Conservation (phyloP, 37 sponge, comb jelly and placozoan genomes). For the Tethya wilhelma region DNA sequence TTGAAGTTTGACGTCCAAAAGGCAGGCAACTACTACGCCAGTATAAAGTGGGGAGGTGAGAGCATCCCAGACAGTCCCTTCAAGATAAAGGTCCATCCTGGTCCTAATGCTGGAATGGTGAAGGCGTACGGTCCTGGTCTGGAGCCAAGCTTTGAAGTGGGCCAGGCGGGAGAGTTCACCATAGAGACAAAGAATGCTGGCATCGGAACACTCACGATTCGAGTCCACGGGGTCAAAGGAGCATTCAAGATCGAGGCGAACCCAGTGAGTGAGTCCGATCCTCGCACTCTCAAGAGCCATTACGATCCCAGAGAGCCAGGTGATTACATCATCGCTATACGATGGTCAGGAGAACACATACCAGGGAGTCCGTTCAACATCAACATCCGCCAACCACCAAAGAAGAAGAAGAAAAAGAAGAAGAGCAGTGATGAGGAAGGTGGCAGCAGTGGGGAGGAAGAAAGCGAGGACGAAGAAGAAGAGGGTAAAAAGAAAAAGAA, state of each 20-base stretch:
- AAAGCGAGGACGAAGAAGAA: neutral
- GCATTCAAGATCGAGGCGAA: slow-evolving; percentile 66
- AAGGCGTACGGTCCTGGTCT: slow-evolving; percentile 84
- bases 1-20: slow-evolving; percentile 76
- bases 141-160: slow-evolving; percentile 37
- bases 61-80: slow-evolving; percentile 84
- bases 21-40: slow-evolving; percentile 60
- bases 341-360: slow-evolving; percentile 70
- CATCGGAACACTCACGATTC: slow-evolving; percentile 69
- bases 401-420: neutral
- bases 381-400: slow-evolving; percentile 1
- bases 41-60: slow-evolving; percentile 63
- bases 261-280: slow-evolving; percentile 42
- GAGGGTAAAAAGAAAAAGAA: slow-evolving; percentile 16
- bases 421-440: neutral
- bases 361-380: slow-evolving; percentile 89
- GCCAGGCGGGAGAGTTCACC: slow-evolving; percentile 58
- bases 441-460: neutral
- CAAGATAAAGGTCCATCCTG: slow-evolving; percentile 59
- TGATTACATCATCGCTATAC: slow-evolving; percentile 71
- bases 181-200: slow-evolving; percentile 81
- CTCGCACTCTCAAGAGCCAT: slow-evolving; percentile 60
- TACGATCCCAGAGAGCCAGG: slow-evolving; percentile 74
- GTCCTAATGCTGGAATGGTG: slow-evolving; percentile 75
- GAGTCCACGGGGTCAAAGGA: slow-evolving; percentile 80